Evolutionary conservation across 2,797 vertebrate species (phyloP), one percentile per base, ranked within the genome.

Genomic region (Xerus rutilus): DNA sequence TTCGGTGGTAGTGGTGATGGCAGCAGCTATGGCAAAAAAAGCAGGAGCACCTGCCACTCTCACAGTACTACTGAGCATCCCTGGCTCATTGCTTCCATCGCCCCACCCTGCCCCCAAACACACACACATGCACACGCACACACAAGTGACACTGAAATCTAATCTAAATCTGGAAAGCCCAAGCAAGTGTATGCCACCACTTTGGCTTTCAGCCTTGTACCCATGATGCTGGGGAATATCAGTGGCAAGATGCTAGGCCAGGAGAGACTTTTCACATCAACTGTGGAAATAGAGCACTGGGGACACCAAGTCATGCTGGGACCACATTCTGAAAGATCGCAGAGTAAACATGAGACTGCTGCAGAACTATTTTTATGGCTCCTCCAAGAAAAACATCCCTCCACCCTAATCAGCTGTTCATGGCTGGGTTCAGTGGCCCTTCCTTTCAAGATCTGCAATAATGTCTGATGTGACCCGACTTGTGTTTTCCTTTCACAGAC

Each of bases 341-440:
- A 94, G 25, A 95, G 87, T 85, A 89, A 94, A 85, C 64, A 89
- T 43, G 84, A 96, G 52, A 70, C 72, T 70, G 39, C 81, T 93
- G 65, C 47, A 82, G 67, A 96, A 94, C 81, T 94, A 83, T 97
- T 92, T 96, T 76, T 97, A 95, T 96, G 90, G 77, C 81, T 97
- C 52, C 76, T 91, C 78, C 83, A 89, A 90, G 79, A 72, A 97
- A 96, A 91, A 79, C 97, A 92, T 77, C 82, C 86, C 43, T 94
- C 89, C 43, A 84, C 72, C 62, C 35, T 14, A 74, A 39, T 97
- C 65, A 93, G 86, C 95, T 94, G 43, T 93, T 96, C 73, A 39
- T 6, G 1, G 14, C 67, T 54, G 47, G 62, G 70, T 57, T 94
- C 47, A 30, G 18, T 83, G 54, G 67, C 57, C 73, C 87, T 94